Evolutionary conservation across 2,113 vertebrate species (phyloP), one percentile per base, ranked within the genome.

Genomic region (Hemibagrus wyckioides): DNA sequence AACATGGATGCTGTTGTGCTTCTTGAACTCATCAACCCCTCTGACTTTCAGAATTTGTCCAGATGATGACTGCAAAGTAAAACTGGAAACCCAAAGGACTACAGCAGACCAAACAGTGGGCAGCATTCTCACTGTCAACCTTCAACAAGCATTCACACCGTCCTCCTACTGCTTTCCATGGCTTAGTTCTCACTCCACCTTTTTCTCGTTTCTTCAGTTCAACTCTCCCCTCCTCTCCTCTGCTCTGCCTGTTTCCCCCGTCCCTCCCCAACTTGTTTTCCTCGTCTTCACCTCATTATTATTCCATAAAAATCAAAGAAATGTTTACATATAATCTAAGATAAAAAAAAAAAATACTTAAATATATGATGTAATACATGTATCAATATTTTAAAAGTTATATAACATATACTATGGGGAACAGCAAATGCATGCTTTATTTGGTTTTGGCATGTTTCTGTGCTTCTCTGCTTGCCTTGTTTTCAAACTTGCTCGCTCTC

Each of bases 1-100:
- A 61, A 28, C 59, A 28, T 61, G 59, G 28, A 56, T 21, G 54
- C 21, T 57, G 1, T 23, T 6, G 4, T 21, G 56, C 39, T 14
- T 4, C 73, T 15, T n/a, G 5, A 57, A 36, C 52, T 80, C 1
- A 56, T 33, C n/a, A 56, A 17, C 17, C 21, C 21, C 25, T 89
- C 17, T 73, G 28, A 13, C 50, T 88, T 90, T 11, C 90, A 92
- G 93, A 93, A 80, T 93, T 93, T 87, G 93, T 93, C 90, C 93
- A 93, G 89, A 93, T 93, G 93, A 93, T 93, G 93, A 93, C 93
- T 15, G 93, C 93, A 69, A 94, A 94, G 83, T 91, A 89, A 91
- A 82, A 54, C 50, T 81, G 71, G 85, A 89, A 87, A 88, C 76
- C 90, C 54, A 88, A 87, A 86, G 80, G 83, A 90, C 76, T 87